Evolutionary conservation across 92 coral and sea anemone species (phyloP), one percentile per base, ranked within the genome.

Genomic region (Muricea muricata): DNA sequence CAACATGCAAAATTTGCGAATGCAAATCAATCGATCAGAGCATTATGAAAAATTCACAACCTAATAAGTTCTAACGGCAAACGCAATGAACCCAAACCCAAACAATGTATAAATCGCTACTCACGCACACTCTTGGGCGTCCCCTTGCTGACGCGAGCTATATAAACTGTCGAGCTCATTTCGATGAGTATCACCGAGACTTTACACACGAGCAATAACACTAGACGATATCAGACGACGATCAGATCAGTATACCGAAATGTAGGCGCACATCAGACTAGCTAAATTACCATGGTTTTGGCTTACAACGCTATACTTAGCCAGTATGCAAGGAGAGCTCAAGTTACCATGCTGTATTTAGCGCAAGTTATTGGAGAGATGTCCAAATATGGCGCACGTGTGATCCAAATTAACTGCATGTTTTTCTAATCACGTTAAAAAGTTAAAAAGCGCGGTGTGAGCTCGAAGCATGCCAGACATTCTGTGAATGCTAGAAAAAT

Each of bases 151-250:
- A 77, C 48, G 3, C 82, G 82, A 31, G 82, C 58, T 28, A 77
- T 77, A 23, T 77, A 77, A 8, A 77, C 69, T n/a, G 82, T 14
- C 18, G 82, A 77, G 37, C 69, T 77, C 82, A 77, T 77, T 26
- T 74, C 46, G 6, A 41, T 28, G 39, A 66, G 32, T n/a, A n/a
- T n/a, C n/a, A n/a, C n/a, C n/a, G n/a, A n/a, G n/a, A n/a, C n/a
- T n/a, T n/a, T 14, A 33, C 14, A 35, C 80, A 28, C 37, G 41
- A 8, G 56, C 20, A 48, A 48, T 48, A 48, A 8, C 56, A 8
- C 56, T 11, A 20, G 18, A 11, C 20, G 56, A 48, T 74, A 74
- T 14, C 63, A 42, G 29, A 47, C 54, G 0, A 72, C n/a, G n/a
- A n/a, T n/a, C n/a, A n/a, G n/a, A n/a, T n/a, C n/a, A n/a, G n/a